Evolutionary conservation across 1,140 invertebrate genomes (phyloP).

Genomic region (Neotoxoptera formosana): DNA sequence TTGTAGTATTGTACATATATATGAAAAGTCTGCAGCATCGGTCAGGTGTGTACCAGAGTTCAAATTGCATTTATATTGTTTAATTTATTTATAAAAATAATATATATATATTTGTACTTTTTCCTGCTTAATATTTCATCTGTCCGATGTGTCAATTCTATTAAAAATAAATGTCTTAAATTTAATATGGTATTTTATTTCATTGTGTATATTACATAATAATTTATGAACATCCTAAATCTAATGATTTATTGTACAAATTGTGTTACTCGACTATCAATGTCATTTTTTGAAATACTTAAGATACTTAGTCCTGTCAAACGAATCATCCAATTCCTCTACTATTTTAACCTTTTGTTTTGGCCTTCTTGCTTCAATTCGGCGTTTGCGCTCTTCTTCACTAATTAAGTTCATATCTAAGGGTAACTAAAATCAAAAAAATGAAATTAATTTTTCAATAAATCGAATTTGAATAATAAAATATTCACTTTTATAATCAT

Average conservation of each 20-base stretch:
- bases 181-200: constrained; percentile 38
- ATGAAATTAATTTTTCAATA: constrained; percentile 43
- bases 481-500: constrained; percentile 79
- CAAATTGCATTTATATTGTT: constrained; percentile 54
- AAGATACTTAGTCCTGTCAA: constrained; percentile 79
- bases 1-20: constrained; percentile 50
- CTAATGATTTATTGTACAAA: not conserved
- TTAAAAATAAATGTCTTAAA: constrained; percentile 43
- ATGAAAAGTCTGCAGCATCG: constrained; percentile 21
- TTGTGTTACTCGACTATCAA: not conserved
- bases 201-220: not conserved
- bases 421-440: constrained; percentile 73
- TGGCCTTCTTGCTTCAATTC: constrained; percentile 75
- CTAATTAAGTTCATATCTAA: constrained; percentile 75
- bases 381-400: constrained; percentile 73
- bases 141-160: constrained; percentile 50
- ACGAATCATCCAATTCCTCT: constrained; percentile 78
- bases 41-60: constrained; percentile 52
- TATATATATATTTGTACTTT: constrained; percentile 53
- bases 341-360: constrained; percentile 78
- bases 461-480: constrained; percentile 36
- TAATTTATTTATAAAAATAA: constrained; percentile 31
- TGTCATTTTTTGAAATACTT: constrained; percentile 73
- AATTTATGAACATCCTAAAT: constrained; percentile 1
- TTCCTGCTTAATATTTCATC: constrained; percentile 37